Conservation (phyloP, 2,113 vertebrate genomes). For the Dinomys branickii region DNA sequence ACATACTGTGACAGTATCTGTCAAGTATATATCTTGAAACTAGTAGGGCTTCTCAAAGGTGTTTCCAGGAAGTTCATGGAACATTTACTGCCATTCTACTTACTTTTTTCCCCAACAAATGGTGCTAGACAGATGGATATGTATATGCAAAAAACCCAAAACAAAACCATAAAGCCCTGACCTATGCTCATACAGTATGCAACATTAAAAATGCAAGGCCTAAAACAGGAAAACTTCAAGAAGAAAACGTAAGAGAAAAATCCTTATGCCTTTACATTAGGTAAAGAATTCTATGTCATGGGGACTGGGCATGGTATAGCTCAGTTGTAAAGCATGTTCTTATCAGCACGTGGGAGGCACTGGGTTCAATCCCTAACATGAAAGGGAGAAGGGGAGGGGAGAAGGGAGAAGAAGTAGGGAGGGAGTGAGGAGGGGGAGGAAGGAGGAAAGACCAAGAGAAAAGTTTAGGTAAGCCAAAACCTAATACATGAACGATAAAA, state of each 20-base stretch:
- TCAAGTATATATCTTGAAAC: conserved; percentile 1
- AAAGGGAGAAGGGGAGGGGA: background rate
- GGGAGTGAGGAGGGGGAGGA: background rate
- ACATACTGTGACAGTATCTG: background rate
- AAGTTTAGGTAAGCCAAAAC: background rate
- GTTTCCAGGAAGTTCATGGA: background rate
- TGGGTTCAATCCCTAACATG: background rate
- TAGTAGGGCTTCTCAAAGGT: background rate
- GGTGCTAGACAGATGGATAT: background rate
- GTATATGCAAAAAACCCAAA: background rate
- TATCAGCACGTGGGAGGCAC: background rate
- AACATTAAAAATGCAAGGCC: conserved; percentile 17
- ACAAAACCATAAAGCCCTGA: background rate
- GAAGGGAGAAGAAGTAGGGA: background rate
- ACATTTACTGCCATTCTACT: background rate
- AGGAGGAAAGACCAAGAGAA: background rate
- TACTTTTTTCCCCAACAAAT: background rate
- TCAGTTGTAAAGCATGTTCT: background rate
- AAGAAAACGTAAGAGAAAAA: conserved; percentile 4
- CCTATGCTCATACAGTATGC: background rate
- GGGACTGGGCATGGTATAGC: background rate
- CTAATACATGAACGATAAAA: conserved; percentile 37
- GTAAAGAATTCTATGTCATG: background rate
- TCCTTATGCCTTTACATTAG: background rate
- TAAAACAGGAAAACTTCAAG: conserved; percentile 23